phyloP scores from a whole-genome alignment of 2,888 invertebrate species.

The Perizoma flavofasciatum region DNA sequence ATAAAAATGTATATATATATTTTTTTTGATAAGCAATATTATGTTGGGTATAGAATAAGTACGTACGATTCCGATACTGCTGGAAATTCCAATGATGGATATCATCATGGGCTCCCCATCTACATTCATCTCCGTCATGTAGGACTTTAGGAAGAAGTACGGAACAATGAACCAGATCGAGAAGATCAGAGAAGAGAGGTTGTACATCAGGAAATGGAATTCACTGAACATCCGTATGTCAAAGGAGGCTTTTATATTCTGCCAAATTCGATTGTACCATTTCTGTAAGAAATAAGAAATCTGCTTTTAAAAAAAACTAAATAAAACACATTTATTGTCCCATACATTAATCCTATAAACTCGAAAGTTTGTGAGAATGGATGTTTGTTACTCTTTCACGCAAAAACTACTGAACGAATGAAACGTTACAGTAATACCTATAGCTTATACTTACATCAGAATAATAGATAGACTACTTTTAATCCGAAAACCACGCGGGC shows the following conservation, averaged over 20 bases:
- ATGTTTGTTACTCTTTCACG: no score
- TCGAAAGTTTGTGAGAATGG: no score
- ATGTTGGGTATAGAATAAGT: not conserved
- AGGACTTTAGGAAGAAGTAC: slow-evolving; percentile 91
- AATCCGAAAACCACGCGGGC: no score
- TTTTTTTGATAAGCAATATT: no score
- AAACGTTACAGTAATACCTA: no score
- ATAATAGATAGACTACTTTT: no score
- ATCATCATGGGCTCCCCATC: slow-evolving; percentile 90
- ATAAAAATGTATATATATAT: no score
- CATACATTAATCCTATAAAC: no score
- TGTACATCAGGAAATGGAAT: slow-evolving; percentile 91
- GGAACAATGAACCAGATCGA: slow-evolving; percentile 98
- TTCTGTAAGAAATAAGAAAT: slow-evolving; percentile 71
- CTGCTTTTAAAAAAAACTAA: not conserved
- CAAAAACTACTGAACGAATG: no score
- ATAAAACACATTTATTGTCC: no score
- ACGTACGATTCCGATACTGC: slow-evolving; percentile 94
- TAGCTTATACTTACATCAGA: no score
- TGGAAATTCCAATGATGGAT: slow-evolving; percentile 93
- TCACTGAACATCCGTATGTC: slow-evolving; percentile 93
- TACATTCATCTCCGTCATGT: slow-evolving; percentile 85
- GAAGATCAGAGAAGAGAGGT: slow-evolving; percentile 92
- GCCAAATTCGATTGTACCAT: slow-evolving; percentile 88
- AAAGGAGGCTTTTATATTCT: slow-evolving; percentile 87